phyloP scores from a whole-genome alignment of 1,140 invertebrate genomes.

The Sminthurides bifidus region DNA sequence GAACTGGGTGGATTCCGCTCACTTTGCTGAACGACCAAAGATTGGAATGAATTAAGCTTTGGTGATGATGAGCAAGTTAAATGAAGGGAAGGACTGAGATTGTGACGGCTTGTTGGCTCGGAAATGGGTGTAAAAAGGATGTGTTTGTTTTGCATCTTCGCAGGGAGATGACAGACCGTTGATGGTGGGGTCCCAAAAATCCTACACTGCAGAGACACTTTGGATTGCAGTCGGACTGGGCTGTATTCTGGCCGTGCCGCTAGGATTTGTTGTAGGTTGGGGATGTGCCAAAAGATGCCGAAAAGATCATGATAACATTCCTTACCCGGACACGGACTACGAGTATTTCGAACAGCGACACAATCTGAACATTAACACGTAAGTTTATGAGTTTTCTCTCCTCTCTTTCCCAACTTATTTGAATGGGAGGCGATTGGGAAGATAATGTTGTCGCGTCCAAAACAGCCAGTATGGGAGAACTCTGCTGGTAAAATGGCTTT shows the following conservation, averaged over 20 bases:
- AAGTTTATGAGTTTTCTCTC: conserved; percentile 8
- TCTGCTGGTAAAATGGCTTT: too few relatives aligned
- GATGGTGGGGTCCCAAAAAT: conserved; percentile 20
- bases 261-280: conserved; percentile 43
- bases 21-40: too few relatives aligned
- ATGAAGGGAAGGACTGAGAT: too few relatives aligned
- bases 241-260: conserved; percentile 40
- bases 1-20: too few relatives aligned
- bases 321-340: conserved; percentile 38
- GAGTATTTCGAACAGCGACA: conserved; percentile 38
- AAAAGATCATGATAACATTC: conserved; percentile 38
- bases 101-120: neutral
- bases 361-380: conserved; percentile 32
- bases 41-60: too few relatives aligned
- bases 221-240: conserved; percentile 42
- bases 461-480: too few relatives aligned
- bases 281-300: conserved; percentile 38
- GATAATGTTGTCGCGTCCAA: too few relatives aligned
- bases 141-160: neutral
- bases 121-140: neutral
- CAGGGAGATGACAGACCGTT: conserved; percentile 20
- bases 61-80: too few relatives aligned
- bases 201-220: conserved; percentile 41
- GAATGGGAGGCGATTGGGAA: too few relatives aligned
- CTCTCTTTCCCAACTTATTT: neutral